Conservation (phyloP, 2,888 invertebrate species). For the Caenorhabditis sp. region DNA sequence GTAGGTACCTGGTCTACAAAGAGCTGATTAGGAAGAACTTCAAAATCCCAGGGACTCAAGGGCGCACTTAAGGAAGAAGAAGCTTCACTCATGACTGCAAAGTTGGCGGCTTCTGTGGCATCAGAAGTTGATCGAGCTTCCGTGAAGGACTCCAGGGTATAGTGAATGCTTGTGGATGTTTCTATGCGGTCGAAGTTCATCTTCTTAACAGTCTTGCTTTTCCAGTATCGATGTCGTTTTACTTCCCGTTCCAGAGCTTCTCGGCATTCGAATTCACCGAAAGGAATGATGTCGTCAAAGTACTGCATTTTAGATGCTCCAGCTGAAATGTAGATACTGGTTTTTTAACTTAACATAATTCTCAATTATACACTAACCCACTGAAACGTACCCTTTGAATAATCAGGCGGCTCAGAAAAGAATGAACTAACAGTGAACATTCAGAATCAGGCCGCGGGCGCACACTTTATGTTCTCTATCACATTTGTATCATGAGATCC, state of each 20-base stretch:
- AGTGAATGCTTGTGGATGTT: slow-evolving; percentile 70
- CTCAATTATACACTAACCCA: too few species aligned
- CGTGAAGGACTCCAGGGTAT: slow-evolving; percentile 78
- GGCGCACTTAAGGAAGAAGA: slow-evolving; percentile 18
- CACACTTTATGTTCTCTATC: slow-evolving; percentile 31
- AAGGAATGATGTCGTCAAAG: slow-evolving; percentile 72
- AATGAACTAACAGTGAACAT: slow-evolving; percentile 5
- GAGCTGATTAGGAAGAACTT: slow-evolving; percentile 71
- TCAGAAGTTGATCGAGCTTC: slow-evolving; percentile 75
- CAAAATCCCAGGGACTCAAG: slow-evolving; percentile 77
- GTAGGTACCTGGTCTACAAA: slow-evolving; percentile 73
- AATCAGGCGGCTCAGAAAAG: slow-evolving; percentile 4
- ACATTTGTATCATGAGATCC: slow-evolving; percentile 31
- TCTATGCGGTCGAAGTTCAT: slow-evolving; percentile 76
- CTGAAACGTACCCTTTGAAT: slow-evolving; percentile 7
- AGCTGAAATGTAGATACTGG: slow-evolving; percentile 26
- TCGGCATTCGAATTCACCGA: slow-evolving; percentile 76
- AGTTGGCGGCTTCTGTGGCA: slow-evolving; percentile 72
- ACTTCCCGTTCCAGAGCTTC: slow-evolving; percentile 72
- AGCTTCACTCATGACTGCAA: slow-evolving; percentile 38
- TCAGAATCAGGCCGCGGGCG: slow-evolving; percentile 7
- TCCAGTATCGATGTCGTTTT: slow-evolving; percentile 70
- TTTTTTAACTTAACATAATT: background rate
- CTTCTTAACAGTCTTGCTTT: slow-evolving; percentile 70
- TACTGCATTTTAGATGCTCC: slow-evolving; percentile 60